Base-by-base conservation (phyloP, 2,888 invertebrate genomes). In the Galeopsomyia nigrocyanea region DNA sequence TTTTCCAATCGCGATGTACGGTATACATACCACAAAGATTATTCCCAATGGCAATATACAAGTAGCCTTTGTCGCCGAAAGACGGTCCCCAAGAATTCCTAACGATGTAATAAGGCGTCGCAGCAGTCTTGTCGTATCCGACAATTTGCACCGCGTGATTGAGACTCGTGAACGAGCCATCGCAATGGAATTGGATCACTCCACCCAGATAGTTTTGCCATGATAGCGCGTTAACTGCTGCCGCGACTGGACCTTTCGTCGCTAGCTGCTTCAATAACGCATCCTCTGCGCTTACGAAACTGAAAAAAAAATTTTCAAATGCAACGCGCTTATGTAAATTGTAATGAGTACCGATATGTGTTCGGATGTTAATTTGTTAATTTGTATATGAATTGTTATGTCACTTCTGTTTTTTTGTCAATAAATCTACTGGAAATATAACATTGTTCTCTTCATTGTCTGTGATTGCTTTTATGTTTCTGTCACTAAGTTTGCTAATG, bases 181-280 rank as follows among this genome's bases (percentile, higher is more conserved):
- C 90, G 88, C 96, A 96, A 80, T 95, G 92, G 82, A 89, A 93
- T 82, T 94, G 93, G 81, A 96, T 93, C 49, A 95, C 90, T 0
- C 95, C 96, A 0, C 94, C 94, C 10, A 95, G 87, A 83, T 96
- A 96, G 86, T 95, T 91, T 86, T 95, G 94, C 96, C 95, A 96
- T 0, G 92, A 90, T 39, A 93, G 88, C 0, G 95, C 95, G 86
- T 95, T 95, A 0, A 96, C 93, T 0, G 94, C 93, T 0, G 92
- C 94, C 0, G 92, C 90, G 1, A 96, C 90, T 0, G 96, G 96
- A 0, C 95, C 95, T 82, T 92, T 91, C 16, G 87, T 88, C 6
- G 92, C 93, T 57, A 96, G 78, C 6, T 89, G 80, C 22, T 80
- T 77, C 71, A 92, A 79, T 53, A 95, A 89, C 63, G 89, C 85